Conservation (phyloP, 37 sponge, comb jelly and placozoan species). For the Ephydatia muelleri region DNA sequence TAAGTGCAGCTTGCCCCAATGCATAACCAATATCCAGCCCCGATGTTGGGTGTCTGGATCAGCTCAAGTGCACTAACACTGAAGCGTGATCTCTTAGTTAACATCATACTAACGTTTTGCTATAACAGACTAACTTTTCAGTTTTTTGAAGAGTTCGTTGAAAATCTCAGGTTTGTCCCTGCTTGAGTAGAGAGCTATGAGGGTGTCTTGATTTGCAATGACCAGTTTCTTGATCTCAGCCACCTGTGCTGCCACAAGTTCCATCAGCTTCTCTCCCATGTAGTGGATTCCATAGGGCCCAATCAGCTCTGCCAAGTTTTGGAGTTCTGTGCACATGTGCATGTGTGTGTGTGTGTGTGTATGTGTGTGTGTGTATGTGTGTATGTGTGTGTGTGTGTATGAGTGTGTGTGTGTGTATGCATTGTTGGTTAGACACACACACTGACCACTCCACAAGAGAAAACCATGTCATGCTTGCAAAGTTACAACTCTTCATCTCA, state of each 20-base stretch:
- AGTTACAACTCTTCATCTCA: no score
- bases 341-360: background rate
- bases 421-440: background rate
- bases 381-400: constrained; percentile 6
- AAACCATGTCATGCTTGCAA: background rate
- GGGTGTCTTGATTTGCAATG: constrained; percentile 80
- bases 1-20: no score
- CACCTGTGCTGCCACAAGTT: constrained; percentile 74
- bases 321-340: constrained; percentile 46
- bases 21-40: no score
- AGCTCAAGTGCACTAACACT: no score
- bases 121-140: constrained; percentile 58
- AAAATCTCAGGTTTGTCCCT: constrained; percentile 89
- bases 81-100: no score
- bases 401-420: background rate
- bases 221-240: constrained; percentile 90
- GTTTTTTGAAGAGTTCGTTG: constrained; percentile 54
- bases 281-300: constrained; percentile 92
- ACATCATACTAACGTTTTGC: no score
- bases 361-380: constrained; percentile 4
- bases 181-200: constrained; percentile 81
- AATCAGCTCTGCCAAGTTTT: constrained; percentile 85
- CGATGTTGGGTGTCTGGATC: no score
- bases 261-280: constrained; percentile 89
- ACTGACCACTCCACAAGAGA: background rate